Conservation (phyloP, 53 echinoderm and acorn worm species). For the Henricia sp. region DNA sequence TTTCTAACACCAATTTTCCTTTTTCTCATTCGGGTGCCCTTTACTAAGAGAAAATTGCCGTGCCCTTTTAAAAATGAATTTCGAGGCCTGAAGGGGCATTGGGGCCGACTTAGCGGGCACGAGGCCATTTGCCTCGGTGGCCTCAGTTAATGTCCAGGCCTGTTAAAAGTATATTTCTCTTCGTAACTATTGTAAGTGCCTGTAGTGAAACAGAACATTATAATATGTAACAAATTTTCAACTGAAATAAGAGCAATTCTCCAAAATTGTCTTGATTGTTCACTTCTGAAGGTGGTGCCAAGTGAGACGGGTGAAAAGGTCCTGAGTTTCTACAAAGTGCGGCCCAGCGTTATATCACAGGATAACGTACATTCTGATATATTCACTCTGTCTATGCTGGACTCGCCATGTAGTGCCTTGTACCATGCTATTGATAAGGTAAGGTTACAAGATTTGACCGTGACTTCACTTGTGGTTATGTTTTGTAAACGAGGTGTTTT, state of each 20-base stretch:
- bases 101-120: too few species aligned
- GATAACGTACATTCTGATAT: slow-evolving; percentile 83
- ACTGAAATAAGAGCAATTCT: not conserved
- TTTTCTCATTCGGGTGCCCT: too few species aligned
- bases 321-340: slow-evolving; percentile 86
- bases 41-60: too few species aligned
- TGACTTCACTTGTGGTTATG: too few species aligned
- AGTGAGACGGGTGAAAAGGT: slow-evolving; percentile 97
- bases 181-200: not conserved
- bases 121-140: too few species aligned
- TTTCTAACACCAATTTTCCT: too few species aligned
- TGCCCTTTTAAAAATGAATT: too few species aligned
- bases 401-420: slow-evolving; percentile 88
- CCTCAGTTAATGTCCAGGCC: too few species aligned
- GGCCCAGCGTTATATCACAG: slow-evolving; percentile 90
- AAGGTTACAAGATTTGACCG: too few species aligned
- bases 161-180: too few species aligned
- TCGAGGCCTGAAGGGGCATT: too few species aligned
- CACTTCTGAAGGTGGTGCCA: slow-evolving; percentile 78
- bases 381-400: slow-evolving; percentile 88
- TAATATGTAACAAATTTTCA: not conserved
- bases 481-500: too few species aligned
- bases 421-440: slow-evolving; percentile 95
- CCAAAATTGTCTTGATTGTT: not conserved
- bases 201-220: not conserved